Base-by-base conservation (phyloP, 1,140 invertebrate genomes). In the Lineus longissimus region DNA sequence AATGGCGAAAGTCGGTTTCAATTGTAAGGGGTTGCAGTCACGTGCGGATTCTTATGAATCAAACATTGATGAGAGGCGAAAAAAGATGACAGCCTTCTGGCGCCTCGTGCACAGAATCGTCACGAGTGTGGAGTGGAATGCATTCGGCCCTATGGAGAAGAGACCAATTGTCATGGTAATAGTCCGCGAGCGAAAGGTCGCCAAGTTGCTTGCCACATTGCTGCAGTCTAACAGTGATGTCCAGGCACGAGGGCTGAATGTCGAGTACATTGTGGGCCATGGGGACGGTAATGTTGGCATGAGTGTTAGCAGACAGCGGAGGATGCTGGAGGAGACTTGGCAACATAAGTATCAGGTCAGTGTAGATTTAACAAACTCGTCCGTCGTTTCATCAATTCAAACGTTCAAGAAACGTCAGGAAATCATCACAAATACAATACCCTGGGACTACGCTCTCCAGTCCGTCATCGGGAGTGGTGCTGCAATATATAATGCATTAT, bases 301-400 rank as follows among this genome's bases (percentile, higher is more conserved):
- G 77, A 68, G 47, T 27, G 72, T 77, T 0, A 63, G 64, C 2
- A 63, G 74, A 43, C 77, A 79, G 62, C 72, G 70, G 40, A 59
- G 55, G 23, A 64, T 73, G 11, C 56, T 79, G 13, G 69, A 72
- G 27, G 71, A 73, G 2, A 74, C 75, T n/a, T 72, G 72, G 62
- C 41, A 62, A 1, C 63, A 69, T 27, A 61, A 66, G 51, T 68
- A 70, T 55, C 70, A 70, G 63, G 69, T 61, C 22, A 25, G 25
- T 23, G 7, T 27, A n/a, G 30, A 13, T n/a, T n/a, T n/a, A n/a
- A n/a, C n/a, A n/a, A n/a, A n/a, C n/a, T n/a, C n/a, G n/a, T n/a
- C n/a, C n/a, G n/a, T n/a, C n/a, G n/a, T n/a, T n/a, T n/a, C n/a
- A n/a, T n/a, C n/a, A n/a, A n/a, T n/a, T n/a, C n/a, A n/a, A n/a